A percentile compares a stretch with the other conserved stretches of the same genome.
Evolutionary conservation across 2,113 vertebrate species (phyloP).

Genomic region (Pelvicachromis taeniatus): DNA sequence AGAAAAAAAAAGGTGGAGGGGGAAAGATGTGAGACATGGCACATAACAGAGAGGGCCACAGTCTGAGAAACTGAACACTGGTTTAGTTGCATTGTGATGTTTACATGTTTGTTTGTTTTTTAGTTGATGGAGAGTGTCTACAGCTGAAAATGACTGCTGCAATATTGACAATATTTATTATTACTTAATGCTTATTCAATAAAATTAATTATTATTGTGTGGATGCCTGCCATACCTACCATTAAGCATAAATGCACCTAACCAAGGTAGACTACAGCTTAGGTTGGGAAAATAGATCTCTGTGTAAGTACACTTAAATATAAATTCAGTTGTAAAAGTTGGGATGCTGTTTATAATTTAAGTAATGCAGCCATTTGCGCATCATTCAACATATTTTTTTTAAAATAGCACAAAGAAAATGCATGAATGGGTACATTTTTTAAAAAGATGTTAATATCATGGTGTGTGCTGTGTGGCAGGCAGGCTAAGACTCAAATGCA

Average conservation of each 20-base stretch:
- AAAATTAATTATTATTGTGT: neutral
- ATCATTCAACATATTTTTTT: neutral
- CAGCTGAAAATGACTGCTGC: neutral
- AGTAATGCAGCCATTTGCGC: neutral
- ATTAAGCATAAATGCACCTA: neutral
- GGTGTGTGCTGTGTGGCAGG: too few species aligned
- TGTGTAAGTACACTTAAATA: neutral
- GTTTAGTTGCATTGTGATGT: neutral
- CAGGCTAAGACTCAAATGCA: too few species aligned
- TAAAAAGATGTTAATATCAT: too few species aligned
- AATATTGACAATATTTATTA: neutral
- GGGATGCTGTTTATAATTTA: neutral
- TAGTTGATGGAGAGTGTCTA: neutral
- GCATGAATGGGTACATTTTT: too few species aligned
- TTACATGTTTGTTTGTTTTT: neutral
- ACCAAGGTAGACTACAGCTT: neutral
- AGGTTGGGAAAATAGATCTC: neutral
- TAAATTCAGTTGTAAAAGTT: neutral
- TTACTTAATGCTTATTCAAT: neutral
- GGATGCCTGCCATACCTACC: neutral
- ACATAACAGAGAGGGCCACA: neutral
- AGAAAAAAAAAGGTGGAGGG: slow-evolving; percentile 19
- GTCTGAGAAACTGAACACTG: neutral
- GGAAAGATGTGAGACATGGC: neutral
- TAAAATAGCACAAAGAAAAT: neutral